phyloP scores from a whole-genome alignment of 2,888 invertebrate species.

The Tetragonisca angustula region DNA sequence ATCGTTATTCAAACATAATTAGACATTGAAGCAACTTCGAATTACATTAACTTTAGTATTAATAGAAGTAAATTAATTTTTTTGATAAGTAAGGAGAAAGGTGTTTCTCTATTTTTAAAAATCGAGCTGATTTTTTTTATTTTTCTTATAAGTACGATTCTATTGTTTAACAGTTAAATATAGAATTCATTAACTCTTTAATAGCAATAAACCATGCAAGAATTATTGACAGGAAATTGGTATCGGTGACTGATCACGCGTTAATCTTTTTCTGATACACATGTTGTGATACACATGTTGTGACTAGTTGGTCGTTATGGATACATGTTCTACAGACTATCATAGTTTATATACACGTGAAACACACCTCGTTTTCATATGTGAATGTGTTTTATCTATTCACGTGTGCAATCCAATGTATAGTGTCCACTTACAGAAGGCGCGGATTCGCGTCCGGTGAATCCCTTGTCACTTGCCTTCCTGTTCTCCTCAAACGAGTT shows the following conservation, averaged over 20 bases:
- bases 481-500: slow-evolving; percentile 63
- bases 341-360: slow-evolving; percentile 36
- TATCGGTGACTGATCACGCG: slow-evolving; percentile 55
- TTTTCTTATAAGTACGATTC: not conserved
- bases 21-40: not conserved
- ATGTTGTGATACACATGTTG: slow-evolving; percentile 76
- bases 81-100: not conserved
- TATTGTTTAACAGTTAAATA: not conserved
- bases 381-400: slow-evolving; percentile 38
- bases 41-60: not conserved
- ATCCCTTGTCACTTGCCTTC: slow-evolving; percentile 70
- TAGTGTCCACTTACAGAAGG: slow-evolving; percentile 50
- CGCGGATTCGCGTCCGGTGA: slow-evolving; percentile 56
- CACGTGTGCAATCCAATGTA: slow-evolving; percentile 43
- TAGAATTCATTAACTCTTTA: no score
- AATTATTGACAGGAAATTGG: slow-evolving; percentile 40
- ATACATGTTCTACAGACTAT: slow-evolving; percentile 64
- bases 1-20: not conserved
- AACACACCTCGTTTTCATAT: slow-evolving; percentile 59
- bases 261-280: slow-evolving; percentile 54
- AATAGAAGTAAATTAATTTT: no score
- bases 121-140: not conserved
- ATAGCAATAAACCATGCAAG: no score
- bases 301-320: slow-evolving; percentile 76
- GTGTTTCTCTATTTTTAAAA: not conserved